Evolutionary conservation across 2,888 invertebrate genomes (phyloP).

Genomic region (Drosophila neonasuta): DNA sequence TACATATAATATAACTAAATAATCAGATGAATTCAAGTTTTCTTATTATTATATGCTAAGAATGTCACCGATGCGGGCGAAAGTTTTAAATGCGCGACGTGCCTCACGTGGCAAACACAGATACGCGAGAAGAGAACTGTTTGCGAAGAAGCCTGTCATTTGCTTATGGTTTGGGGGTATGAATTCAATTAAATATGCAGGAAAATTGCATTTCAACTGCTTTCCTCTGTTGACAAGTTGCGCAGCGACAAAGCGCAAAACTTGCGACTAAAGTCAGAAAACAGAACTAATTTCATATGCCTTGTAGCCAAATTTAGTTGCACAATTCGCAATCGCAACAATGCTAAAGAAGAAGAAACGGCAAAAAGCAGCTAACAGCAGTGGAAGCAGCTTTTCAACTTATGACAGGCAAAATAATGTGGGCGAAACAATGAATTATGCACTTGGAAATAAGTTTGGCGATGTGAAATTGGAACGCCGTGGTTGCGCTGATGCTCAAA

Average conservation of each 20-base stretch:
- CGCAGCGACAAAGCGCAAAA: conserved; percentile 56
- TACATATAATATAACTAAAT: background rate
- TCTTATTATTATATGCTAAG: background rate
- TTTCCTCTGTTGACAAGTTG: conserved; percentile 50
- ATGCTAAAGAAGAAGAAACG: conserved; percentile 1
- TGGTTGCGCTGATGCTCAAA: conserved; percentile 33
- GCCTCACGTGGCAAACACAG: conserved; percentile 12
- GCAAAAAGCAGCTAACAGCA: background rate
- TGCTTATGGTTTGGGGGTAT: conserved; percentile 31
- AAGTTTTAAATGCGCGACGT: conserved; percentile 25
- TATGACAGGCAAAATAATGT: conserved; percentile 76
- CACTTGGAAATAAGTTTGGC: conserved; percentile 75
- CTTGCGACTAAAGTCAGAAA: conserved; percentile 48
- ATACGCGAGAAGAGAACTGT: background rate
- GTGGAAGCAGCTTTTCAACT: conserved; percentile 55
- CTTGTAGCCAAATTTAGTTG: conserved; percentile 62
- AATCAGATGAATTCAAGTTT: conserved; percentile 9
- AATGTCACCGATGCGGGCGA: background rate
- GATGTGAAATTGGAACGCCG: conserved; percentile 64
- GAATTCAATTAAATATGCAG: conserved; percentile 64
- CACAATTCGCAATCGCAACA: conserved; percentile 11
- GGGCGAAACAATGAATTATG: conserved; percentile 78
- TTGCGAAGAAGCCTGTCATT: background rate
- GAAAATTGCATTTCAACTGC: conserved; percentile 52
- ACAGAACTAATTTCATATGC: conserved; percentile 73